Conservation (phyloP, 2,797 vertebrate species). For the Parauchenoglanis punctatus region DNA sequence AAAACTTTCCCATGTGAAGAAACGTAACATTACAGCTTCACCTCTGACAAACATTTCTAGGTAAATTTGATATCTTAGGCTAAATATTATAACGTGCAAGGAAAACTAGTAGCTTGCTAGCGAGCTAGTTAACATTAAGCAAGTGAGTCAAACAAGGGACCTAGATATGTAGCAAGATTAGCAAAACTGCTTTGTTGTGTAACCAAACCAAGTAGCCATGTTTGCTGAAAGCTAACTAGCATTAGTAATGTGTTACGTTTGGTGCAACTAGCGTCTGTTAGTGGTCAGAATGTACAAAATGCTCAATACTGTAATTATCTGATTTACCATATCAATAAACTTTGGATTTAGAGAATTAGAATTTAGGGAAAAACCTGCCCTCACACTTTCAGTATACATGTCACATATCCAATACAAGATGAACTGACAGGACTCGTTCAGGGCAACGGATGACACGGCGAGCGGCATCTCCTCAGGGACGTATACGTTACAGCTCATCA, state of each 20-base stretch:
- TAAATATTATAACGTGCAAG: not conserved
- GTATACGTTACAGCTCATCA: slow-evolving; percentile 40
- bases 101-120: not conserved
- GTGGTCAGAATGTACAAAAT: not conserved
- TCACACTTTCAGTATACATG: not conserved
- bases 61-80: not conserved
- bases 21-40: not conserved
- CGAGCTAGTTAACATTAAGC: no score
- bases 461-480: not conserved
- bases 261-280: not conserved
- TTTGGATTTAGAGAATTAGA: not conserved
- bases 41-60: not conserved
- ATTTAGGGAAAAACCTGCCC: not conserved
- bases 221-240: not conserved
- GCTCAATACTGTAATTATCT: not conserved
- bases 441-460: not conserved
- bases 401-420: not conserved
- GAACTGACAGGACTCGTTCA: not conserved
- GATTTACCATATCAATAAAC: not conserved
- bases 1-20: not conserved
- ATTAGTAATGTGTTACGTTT: no score
- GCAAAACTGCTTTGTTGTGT: not conserved
- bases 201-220: not conserved
- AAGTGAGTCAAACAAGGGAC: not conserved
- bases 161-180: not conserved